phyloP scores from a whole-genome alignment of 2,888 invertebrate species.

The Ischnura elegans region DNA sequence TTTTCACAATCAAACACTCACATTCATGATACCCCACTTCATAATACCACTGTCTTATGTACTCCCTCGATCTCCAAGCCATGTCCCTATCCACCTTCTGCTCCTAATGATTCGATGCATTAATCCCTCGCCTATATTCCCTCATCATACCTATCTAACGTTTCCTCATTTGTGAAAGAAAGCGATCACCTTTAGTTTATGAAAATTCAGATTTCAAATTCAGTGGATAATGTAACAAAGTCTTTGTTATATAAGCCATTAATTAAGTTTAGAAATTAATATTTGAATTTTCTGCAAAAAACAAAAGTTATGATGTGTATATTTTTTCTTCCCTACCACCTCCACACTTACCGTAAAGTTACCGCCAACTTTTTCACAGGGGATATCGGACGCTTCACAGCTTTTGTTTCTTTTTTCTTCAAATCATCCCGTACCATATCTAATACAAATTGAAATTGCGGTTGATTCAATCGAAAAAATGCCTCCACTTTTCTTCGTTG shows the following conservation, averaged over 20 bases:
- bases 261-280: background rate
- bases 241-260: background rate
- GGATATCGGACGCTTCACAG: slow-evolving; percentile 19
- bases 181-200: too few relatives aligned
- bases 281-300: background rate
- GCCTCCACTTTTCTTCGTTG: background rate
- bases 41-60: background rate
- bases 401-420: background rate
- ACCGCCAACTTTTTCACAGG: background rate
- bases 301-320: background rate
- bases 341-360: slow-evolving; percentile 5
- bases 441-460: background rate
- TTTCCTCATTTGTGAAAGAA: background rate
- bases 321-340: background rate
- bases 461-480: background rate
- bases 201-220: too few relatives aligned
- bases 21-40: background rate
- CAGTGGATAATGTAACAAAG: too few relatives aligned
- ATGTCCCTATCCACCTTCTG: background rate
- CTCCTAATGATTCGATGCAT: background rate
- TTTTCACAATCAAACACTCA: background rate
- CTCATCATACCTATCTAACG: background rate
- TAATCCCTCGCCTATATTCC: background rate
- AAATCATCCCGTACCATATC: background rate
- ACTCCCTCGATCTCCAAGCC: background rate